These are phyloP conservation scores for Antheraea assamensis DNA, from an alignment of 2,888 invertebrate species.

Conservation along the genomic window DNA sequence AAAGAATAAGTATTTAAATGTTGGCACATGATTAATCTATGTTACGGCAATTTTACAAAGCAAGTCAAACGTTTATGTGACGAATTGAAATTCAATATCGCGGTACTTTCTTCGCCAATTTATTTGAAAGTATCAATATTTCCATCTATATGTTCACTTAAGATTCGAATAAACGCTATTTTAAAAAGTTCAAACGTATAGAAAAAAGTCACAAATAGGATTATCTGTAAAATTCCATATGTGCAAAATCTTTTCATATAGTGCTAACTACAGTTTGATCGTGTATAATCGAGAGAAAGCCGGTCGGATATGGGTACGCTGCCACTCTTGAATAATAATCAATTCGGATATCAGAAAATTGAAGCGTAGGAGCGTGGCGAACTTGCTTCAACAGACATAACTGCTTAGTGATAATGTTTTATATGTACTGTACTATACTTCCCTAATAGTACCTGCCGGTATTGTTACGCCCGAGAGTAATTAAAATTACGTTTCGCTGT, in stretches of 20 bases:
- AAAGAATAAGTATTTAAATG: too few relatives aligned
- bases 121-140: too few relatives aligned
- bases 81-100: too few relatives aligned
- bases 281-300: background rate
- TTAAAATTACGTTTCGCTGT: too few relatives aligned
- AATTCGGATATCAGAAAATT: constrained; percentile 1
- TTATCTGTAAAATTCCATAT: background rate
- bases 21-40: too few relatives aligned
- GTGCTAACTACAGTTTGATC: background rate
- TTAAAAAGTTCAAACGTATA: background rate
- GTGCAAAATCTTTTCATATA: background rate
- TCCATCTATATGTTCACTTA: too few relatives aligned
- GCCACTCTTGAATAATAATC: constrained; percentile 1
- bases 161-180: too few relatives aligned
- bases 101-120: too few relatives aligned
- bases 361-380: background rate
- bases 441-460: background rate
- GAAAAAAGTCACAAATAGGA: background rate
- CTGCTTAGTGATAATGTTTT: background rate
- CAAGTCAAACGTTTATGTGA: too few relatives aligned
- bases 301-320: background rate
- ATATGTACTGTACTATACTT: background rate
- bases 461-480: too few relatives aligned
- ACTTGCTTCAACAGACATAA: background rate
- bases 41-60: too few relatives aligned